Base-by-base conservation (phyloP, 1,140 invertebrate genomes). In the Rhysida immarginata region DNA sequence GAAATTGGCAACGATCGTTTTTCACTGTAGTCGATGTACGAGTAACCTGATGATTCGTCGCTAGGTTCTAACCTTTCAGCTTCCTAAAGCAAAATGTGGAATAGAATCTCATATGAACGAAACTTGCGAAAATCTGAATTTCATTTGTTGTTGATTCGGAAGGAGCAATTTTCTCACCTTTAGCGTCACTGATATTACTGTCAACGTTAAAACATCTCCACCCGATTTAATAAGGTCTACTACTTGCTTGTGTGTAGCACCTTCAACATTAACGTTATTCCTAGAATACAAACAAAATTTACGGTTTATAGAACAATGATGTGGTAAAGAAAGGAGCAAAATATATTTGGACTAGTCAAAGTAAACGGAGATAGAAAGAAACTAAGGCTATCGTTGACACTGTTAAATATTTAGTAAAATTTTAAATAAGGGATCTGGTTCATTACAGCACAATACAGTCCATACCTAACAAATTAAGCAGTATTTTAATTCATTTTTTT, bases 221-320 rank as follows among this genome's bases (percentile, higher is more conserved):
- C 96, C 94, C 14, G 93, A 96, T 70, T 98, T 98, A 57, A 99
- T 99, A 48, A 97, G 76, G 72, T 99, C 96, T 13, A 99, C 96
- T 27, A 99, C 96, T 75, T 98, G 94, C 68, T 96, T 93, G 73
- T 99, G 96, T 26, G 95, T 98, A 0, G 95, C 83, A 45, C 96
- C 96, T 78, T 99, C 96, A 0, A 99, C 96, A 74, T 92, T 96
- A 11, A 90, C 84, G 59, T 85, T 86, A 79, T 99, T 99, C 57
- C 93, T 97, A 74, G 54, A 81, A 79, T 53, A 66, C 68, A 67
- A 68, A 24, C 1, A 14, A n/a, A n/a, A n/a, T n/a, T n/a, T n/a
- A n/a, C n/a, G n/a, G n/a, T n/a, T n/a, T n/a, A n/a, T n/a, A n/a
- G n/a, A n/a, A n/a, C n/a, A n/a, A n/a, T n/a, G n/a, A n/a, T n/a